Evolutionary conservation across 2,797 vertebrate species (phyloP).

Genomic region (Phoeniculus purpureus): DNA sequence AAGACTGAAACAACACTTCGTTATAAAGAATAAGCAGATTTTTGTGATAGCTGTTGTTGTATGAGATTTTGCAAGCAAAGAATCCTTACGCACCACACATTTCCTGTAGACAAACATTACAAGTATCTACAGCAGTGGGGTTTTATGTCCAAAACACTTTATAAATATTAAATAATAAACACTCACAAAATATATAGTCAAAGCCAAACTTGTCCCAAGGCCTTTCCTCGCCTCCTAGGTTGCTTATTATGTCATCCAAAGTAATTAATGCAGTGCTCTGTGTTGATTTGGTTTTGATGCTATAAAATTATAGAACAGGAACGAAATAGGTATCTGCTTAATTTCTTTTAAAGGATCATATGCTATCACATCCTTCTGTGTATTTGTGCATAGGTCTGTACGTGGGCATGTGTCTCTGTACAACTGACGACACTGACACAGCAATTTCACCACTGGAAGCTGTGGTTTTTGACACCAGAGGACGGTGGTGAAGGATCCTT

Average conservation of each 20-base stretch:
- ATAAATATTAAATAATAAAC: not conserved
- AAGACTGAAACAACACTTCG: slow-evolving; percentile 29
- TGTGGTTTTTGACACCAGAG: not conserved
- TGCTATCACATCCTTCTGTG: not conserved
- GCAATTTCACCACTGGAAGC: not conserved
- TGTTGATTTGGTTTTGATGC: not conserved
- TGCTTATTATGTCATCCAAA: not conserved
- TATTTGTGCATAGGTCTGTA: not conserved
- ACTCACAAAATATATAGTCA: not conserved
- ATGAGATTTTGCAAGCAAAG: slow-evolving; percentile 22
- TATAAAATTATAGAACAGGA: not conserved
- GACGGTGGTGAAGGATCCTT: not conserved
- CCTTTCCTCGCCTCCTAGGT: not conserved
- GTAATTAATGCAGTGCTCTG: not conserved
- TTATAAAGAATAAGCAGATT: slow-evolving; percentile 56
- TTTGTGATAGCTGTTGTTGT: slow-evolving; percentile 38
- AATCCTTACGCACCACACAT: not conserved
- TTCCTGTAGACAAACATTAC: not conserved
- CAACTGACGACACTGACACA: not conserved
- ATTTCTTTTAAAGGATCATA: not conserved
- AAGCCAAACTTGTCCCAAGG: not conserved
- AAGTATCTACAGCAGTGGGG: not conserved
- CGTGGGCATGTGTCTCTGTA: not conserved
- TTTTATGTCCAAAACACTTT: not conserved
- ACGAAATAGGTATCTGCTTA: not conserved